Percentiles rank a stretch among this genome's conserved stretches.
These are phyloP conservation scores for Aythya fuligula DNA, from an alignment of 2,797 vertebrate species.

Conservation along the genomic window DNA sequence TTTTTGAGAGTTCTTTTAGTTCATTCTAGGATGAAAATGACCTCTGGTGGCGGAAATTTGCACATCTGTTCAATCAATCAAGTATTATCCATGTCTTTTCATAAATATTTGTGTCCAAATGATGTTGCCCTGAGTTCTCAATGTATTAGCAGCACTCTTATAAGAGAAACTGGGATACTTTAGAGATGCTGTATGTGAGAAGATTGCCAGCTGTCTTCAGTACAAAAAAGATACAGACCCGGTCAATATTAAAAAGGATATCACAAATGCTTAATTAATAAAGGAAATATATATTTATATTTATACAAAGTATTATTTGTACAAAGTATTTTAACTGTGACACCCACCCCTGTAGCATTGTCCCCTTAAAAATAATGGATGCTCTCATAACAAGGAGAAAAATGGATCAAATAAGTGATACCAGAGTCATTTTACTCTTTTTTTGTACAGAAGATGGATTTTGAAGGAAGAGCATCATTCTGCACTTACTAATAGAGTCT, in stretches of 20 bases:
- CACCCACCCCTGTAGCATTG: not conserved
- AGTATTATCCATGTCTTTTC: not conserved
- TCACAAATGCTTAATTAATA: not conserved
- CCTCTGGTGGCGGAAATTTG: slow-evolving; percentile 54
- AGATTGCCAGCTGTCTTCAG: not conserved
- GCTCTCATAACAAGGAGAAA: not conserved
- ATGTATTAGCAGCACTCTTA: not conserved
- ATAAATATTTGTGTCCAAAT: not conserved
- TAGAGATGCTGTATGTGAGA: not conserved
- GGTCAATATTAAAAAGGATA: not conserved
- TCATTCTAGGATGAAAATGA: slow-evolving; percentile 58
- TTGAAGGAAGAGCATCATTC: not conserved
- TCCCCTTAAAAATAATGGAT: not conserved
- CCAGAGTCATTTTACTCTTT: not conserved
- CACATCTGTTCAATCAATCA: slow-evolving; percentile 18
- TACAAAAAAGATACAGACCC: not conserved
- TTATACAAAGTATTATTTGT: not conserved
- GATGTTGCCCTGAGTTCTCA: not conserved
- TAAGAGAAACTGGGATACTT: not conserved
- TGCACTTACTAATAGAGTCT: not conserved
- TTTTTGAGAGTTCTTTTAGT: not conserved
- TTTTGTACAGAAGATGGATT: not conserved
- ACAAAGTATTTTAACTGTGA: not conserved
- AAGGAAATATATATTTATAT: not conserved
- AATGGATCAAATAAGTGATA: not conserved